Percentiles rank a stretch among this genome's conserved stretches.
phyloP scores from a whole-genome alignment of 2,888 invertebrate genomes.

The Plagiodera versicolora region DNA sequence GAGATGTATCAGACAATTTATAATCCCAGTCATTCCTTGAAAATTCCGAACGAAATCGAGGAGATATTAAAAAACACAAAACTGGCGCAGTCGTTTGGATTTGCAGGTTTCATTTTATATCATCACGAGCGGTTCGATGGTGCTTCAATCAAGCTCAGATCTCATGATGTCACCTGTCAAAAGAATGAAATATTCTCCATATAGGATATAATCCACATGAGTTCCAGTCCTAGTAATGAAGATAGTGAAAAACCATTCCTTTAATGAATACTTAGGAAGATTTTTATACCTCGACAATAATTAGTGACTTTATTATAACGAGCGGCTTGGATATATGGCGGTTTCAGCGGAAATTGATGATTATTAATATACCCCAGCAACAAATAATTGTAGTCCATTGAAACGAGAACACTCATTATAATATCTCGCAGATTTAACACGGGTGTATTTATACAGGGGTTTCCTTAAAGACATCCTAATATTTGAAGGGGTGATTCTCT shows the following conservation, averaged over 20 bases:
- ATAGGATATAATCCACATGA: background rate
- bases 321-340: background rate
- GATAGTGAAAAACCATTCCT: conserved; percentile 2
- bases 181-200: conserved; percentile 12
- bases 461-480: too few relatives aligned
- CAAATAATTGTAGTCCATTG: background rate
- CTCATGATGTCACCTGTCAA: conserved; percentile 11
- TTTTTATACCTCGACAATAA: conserved; percentile 10
- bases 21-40: too few relatives aligned
- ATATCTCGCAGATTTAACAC: background rate
- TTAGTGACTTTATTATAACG: conserved; percentile 4
- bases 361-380: conserved; percentile 3
- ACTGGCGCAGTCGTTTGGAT: too few relatives aligned
- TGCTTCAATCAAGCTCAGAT: background rate
- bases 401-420: background rate
- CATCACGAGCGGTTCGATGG: too few relatives aligned
- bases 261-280: background rate
- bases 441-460: too few relatives aligned
- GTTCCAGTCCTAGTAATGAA: conserved; percentile 6
- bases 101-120: too few relatives aligned
- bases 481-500: too few relatives aligned
- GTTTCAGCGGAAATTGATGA: conserved; percentile 9
- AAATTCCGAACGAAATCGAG: too few relatives aligned
- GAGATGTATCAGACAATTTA: background rate
- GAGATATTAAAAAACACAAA: too few relatives aligned